Evolutionary conservation across 2,113 vertebrate genomes (phyloP).

Genomic region (Callorhinus ursinus): DNA sequence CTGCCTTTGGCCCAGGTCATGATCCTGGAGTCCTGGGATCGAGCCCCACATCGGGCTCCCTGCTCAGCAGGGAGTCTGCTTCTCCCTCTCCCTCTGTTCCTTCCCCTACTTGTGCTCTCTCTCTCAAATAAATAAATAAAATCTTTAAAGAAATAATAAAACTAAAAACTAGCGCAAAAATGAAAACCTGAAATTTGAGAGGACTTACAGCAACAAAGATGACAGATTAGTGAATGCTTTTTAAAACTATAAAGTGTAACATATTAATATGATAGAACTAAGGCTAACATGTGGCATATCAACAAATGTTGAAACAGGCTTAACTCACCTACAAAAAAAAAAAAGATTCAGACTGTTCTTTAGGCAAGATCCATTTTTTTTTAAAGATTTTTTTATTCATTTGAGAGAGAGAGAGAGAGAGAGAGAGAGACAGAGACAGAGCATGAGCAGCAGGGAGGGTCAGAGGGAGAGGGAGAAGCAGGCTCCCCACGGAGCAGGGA

Average conservation of each 20-base stretch:
- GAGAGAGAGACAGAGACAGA: neutral
- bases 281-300: neutral
- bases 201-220: neutral
- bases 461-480: neutral
- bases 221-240: neutral
- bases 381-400: neutral
- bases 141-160: neutral
- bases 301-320: neutral
- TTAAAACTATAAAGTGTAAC: neutral
- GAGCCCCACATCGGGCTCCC: neutral
- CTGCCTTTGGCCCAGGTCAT: neutral
- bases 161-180: neutral
- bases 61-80: neutral
- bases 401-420: neutral
- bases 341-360: neutral
- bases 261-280: neutral
- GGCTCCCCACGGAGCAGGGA: neutral
- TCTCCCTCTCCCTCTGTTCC: neutral
- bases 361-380: neutral
- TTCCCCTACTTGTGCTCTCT: neutral
- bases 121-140: neutral
- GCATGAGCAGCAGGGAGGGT: neutral
- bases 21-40: neutral
- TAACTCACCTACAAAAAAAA: neutral
- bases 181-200: neutral